phyloP scores from a whole-genome alignment of 1,140 invertebrate genomes.

The Drosophila bipectinata region DNA sequence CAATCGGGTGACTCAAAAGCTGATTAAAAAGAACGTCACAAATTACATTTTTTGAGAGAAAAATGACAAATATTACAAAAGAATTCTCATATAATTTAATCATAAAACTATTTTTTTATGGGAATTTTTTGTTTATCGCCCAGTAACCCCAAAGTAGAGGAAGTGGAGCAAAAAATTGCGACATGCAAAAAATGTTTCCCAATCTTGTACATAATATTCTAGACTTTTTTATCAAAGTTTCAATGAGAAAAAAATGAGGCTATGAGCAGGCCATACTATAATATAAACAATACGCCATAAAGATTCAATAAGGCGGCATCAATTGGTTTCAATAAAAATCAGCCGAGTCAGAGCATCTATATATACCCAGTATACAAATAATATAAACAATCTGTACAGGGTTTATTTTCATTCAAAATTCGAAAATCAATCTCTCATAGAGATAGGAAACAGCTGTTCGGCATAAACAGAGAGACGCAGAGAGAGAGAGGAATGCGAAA shows the following conservation, averaged over 20 bases:
- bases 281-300: slow-evolving; percentile 29
- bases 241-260: slow-evolving; percentile 15
- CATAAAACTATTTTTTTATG: too few species aligned
- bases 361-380: not conserved
- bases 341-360: not conserved
- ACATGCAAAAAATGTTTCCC: not conserved
- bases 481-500: slow-evolving; percentile 7
- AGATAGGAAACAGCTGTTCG: slow-evolving; percentile 71
- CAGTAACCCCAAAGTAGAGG: too few species aligned
- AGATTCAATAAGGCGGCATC: slow-evolving; percentile 11
- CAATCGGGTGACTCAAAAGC: slow-evolving; percentile 19
- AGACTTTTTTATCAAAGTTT: too few species aligned
- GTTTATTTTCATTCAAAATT: slow-evolving; percentile 16
- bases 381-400: not conserved
- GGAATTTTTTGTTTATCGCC: not conserved
- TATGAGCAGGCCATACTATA: slow-evolving; percentile 2
- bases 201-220: not conserved
- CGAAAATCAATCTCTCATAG: slow-evolving; percentile 8
- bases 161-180: not conserved
- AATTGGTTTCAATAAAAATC: slow-evolving; percentile 31
- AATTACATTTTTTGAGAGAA: too few species aligned
- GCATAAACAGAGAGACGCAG: slow-evolving; percentile 49
- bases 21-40: not conserved
- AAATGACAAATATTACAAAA: too few species aligned
- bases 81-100: not conserved